Conservation (phyloP, 2,113 vertebrate species). For the Heterocephalus glaber region DNA sequence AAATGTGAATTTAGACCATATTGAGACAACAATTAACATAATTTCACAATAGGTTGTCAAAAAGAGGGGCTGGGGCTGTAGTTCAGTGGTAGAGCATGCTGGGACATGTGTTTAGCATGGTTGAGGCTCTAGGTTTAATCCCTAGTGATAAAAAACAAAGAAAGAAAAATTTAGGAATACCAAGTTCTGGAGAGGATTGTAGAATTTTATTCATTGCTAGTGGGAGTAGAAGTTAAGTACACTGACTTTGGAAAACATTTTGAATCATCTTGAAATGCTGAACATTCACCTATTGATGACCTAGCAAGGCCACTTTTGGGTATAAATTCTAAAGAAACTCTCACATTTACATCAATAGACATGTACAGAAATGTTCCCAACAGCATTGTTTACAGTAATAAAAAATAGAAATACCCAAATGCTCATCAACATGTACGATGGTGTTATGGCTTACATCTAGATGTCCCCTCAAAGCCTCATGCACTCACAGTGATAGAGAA, state of each 20-base stretch:
- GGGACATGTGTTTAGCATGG: not conserved
- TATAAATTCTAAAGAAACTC: not conserved
- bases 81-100: not conserved
- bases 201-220: not conserved
- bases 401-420: not conserved
- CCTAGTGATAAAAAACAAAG: not conserved
- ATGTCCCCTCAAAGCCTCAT: not conserved
- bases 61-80: not conserved
- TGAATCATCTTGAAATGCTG: not conserved
- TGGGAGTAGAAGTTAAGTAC: not conserved
- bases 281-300: not conserved
- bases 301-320: not conserved
- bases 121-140: not conserved
- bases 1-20: not conserved
- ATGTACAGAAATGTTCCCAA: not conserved
- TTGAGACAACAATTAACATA: not conserved
- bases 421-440: not conserved
- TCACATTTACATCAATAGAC: not conserved
- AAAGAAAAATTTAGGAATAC: not conserved
- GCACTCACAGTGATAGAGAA: no score
- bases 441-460: not conserved
- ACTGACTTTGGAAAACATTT: not conserved
- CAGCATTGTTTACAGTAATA: not conserved
- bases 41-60: not conserved
- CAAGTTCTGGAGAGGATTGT: not conserved